Percentiles rank a stretch among this genome's conserved stretches.
These are phyloP conservation scores for Xylota segnis DNA, from an alignment of 2,888 invertebrate genomes.

Conservation along the genomic window DNA sequence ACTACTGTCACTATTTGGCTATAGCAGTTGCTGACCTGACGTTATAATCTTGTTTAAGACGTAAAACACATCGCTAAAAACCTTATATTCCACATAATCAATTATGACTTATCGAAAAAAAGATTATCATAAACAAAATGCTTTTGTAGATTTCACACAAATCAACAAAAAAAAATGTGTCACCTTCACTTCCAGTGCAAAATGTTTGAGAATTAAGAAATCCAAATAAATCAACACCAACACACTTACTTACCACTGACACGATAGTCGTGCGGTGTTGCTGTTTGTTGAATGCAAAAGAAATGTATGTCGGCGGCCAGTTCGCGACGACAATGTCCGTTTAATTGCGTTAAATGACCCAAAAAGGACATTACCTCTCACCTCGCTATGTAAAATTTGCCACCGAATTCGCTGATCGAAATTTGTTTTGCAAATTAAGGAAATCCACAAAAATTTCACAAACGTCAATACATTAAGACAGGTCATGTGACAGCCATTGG, in stretches of 20 bases:
- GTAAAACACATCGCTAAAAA: no score
- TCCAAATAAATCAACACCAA: conserved; percentile 20
- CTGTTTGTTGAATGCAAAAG: background rate
- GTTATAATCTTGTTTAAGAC: no score
- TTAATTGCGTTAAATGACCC: conserved; percentile 51
- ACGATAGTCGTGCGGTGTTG: conserved; percentile 9
- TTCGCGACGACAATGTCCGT: conserved; percentile 29
- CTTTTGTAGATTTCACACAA: background rate
- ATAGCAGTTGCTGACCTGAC: no score
- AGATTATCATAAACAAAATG: background rate
- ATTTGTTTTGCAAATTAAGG: conserved; percentile 16
- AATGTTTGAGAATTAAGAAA: conserved; percentile 4
- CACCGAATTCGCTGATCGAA: conserved; percentile 24
- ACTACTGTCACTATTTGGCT: no score
- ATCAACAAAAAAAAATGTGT: conserved; percentile 7
- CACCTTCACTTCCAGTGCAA: conserved; percentile 26
- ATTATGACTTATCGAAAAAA: background rate
- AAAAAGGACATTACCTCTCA: conserved; percentile 43
- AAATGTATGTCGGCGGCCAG: conserved; percentile 36
- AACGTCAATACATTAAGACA: background rate
- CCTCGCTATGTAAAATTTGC: background rate
- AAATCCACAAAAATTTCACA: background rate
- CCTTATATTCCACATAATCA: no score
- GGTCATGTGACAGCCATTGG: background rate
- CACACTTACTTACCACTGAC: conserved; percentile 3